Evolutionary conservation across 2,888 invertebrate species (phyloP).

Genomic region (Xanthostigma xanthostigma): DNA sequence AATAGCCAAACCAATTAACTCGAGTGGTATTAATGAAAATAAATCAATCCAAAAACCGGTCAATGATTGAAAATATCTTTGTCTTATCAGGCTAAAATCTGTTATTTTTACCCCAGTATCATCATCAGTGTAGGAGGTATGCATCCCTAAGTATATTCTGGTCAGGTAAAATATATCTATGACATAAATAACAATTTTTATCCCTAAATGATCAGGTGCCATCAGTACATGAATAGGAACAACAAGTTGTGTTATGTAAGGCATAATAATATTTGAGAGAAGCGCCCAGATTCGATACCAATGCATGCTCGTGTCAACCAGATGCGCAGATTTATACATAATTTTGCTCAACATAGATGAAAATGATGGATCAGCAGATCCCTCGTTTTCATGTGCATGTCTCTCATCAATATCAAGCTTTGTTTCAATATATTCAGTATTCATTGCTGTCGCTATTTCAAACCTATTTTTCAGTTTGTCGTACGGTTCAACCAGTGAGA

Average conservation of each 20-base stretch:
- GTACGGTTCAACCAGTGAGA: neutral
- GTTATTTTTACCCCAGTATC: conserved; percentile 12
- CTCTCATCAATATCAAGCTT: no score
- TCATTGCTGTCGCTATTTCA: neutral
- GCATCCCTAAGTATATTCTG: conserved; percentile 13
- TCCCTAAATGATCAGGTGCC: neutral
- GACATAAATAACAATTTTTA: neutral
- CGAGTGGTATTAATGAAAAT: conserved; percentile 13
- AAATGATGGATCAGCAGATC: no score
- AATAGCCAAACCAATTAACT: conserved; percentile 6
- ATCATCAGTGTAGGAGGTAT: conserved; percentile 13
- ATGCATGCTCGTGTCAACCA: neutral
- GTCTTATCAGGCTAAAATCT: conserved; percentile 10
- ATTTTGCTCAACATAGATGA: no score
- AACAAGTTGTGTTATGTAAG: conserved; percentile 3
- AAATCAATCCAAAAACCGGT: conserved; percentile 14
- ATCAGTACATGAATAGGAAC: conserved; percentile 7
- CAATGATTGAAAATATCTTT: conserved; percentile 10
- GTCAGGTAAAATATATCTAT: conserved; percentile 12
- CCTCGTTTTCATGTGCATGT: no score
- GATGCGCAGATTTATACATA: neutral
- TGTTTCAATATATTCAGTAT: neutral
- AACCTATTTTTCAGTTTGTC: neutral
- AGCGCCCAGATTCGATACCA: conserved; percentile 10
- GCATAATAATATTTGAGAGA: conserved; percentile 11